Conservation (phyloP, 2,113 vertebrate genomes). For the Festucalex cinctus region DNA sequence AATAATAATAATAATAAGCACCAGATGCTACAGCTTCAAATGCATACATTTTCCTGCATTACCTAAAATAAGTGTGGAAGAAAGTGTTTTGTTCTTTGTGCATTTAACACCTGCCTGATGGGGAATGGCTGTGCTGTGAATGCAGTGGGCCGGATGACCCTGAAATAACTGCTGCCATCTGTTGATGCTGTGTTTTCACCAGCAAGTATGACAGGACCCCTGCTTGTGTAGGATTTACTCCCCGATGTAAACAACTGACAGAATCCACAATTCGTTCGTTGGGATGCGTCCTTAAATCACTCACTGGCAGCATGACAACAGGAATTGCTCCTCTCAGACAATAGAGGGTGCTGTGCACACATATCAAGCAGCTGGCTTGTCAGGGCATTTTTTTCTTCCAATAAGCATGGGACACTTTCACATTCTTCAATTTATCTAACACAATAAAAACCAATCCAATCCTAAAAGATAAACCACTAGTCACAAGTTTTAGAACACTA, state of each 20-base stretch:
- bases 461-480: background rate
- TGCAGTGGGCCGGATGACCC: constrained; percentile 24
- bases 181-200: constrained; percentile 37
- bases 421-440: background rate
- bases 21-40: background rate
- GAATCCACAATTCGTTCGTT: constrained; percentile 12
- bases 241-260: constrained; percentile 7
- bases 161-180: constrained; percentile 59
- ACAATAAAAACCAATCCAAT: background rate
- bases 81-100: constrained; percentile 8
- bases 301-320: background rate
- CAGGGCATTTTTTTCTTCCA: background rate
- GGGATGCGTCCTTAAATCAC: constrained; percentile 17
- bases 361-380: background rate
- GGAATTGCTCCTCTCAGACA: constrained; percentile 8
- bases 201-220: constrained; percentile 35
- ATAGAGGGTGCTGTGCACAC: constrained; percentile 50
- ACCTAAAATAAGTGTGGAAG: background rate
- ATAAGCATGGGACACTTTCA: background rate
- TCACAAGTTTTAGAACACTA: background rate
- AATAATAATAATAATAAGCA: too few relatives aligned
- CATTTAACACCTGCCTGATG: constrained; percentile 13
- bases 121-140: constrained; percentile 2
- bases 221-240: constrained; percentile 28
- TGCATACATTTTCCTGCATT: constrained; percentile 2